Evolutionary conservation across 2,113 vertebrate genomes (phyloP).

Genomic region (Synodontis membranacea): DNA sequence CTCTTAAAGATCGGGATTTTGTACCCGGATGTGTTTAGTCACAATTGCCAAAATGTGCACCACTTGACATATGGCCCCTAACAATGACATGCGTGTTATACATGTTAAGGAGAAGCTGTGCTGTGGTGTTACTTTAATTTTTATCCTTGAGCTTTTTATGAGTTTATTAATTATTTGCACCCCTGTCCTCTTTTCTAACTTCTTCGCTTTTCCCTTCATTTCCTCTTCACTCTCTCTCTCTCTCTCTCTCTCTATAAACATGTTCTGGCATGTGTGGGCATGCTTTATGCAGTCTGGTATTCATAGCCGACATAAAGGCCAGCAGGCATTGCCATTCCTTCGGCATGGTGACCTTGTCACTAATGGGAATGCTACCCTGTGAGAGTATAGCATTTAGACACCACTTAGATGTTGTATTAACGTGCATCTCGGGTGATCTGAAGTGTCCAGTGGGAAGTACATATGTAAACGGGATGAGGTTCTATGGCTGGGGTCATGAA

Average conservation of each 20-base stretch:
- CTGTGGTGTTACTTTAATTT: constrained; percentile 26
- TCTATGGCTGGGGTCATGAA: neutral
- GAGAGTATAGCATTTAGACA: constrained; percentile 33
- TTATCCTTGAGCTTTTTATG: constrained; percentile 39
- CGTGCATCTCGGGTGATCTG: neutral
- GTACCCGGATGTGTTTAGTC: constrained; percentile 19
- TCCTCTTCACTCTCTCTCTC: neutral
- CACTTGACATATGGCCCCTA: neutral
- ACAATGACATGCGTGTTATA: neutral
- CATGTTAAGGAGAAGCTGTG: neutral
- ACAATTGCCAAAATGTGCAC: neutral
- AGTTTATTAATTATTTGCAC: constrained; percentile 33
- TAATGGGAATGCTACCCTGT: neutral
- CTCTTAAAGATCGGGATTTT: neutral
- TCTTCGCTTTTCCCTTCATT: neutral
- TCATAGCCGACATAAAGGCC: neutral
- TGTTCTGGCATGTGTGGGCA: neutral
- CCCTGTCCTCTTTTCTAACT: neutral
- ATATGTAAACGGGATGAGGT: neutral
- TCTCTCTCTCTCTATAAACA: neutral
- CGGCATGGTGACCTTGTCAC: constrained; percentile 57
- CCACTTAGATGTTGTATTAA: neutral
- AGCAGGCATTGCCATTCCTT: neutral
- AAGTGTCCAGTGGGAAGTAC: neutral
- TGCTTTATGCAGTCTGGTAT: neutral